Percentiles rank a stretch among this genome's conserved stretches.
phyloP scores from a whole-genome alignment of 2,797 vertebrate species.

The Sparidentex hasta region DNA sequence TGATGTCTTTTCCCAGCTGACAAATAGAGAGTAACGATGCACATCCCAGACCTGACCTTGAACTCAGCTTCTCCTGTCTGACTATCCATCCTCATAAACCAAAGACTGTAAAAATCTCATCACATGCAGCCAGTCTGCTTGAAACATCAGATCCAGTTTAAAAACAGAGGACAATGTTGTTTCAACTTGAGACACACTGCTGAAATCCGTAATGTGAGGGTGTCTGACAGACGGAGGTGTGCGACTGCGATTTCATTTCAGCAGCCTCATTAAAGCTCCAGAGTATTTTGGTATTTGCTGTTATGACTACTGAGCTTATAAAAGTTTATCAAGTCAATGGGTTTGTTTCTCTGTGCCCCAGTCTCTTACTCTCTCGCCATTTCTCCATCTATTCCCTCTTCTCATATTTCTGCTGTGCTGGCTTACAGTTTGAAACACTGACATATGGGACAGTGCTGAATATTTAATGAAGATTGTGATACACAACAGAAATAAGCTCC shows the following conservation, averaged over 20 bases:
- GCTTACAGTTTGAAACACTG: conserved; percentile 55
- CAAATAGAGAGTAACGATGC: conserved; percentile 1
- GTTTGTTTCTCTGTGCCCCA: conserved; percentile 10
- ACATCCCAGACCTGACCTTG: conserved; percentile 41
- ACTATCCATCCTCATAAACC: conserved; percentile 15
- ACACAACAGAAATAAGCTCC: conserved; percentile 16
- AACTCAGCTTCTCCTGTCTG: conserved; percentile 13
- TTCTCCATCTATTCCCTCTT: conserved; percentile 30
- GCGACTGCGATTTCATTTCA: conserved; percentile 7
- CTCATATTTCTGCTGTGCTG: conserved; percentile 76
- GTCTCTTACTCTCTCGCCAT: not conserved
- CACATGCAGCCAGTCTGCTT: not conserved
- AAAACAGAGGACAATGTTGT: conserved; percentile 10
- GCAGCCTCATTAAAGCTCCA: not conserved
- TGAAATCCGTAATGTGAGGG: not conserved
- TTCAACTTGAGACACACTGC: not conserved
- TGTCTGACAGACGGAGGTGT: not conserved
- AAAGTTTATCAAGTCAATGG: not conserved
- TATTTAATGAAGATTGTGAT: conserved; percentile 65
- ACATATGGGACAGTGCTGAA: conserved; percentile 51
- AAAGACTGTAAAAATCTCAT: conserved; percentile 16
- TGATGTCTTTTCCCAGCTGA: conserved; percentile 2
- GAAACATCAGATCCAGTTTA: conserved; percentile 12
- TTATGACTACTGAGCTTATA: not conserved
- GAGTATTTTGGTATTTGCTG: not conserved